Evolutionary conservation across 2,888 invertebrate species (phyloP).

Genomic region (Idaea straminata): DNA sequence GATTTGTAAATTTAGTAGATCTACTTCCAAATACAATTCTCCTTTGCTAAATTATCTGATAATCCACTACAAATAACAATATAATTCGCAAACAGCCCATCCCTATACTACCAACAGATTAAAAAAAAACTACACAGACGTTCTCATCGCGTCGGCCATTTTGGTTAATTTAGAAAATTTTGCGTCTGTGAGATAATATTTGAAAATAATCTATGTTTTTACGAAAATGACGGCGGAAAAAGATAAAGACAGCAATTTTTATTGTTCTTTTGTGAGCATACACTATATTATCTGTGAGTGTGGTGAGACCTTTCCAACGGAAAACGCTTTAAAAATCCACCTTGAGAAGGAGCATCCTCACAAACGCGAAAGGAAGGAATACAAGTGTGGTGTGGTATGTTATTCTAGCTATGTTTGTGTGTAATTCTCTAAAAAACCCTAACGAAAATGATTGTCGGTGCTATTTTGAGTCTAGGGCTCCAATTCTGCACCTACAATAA

Average conservation of each 20-base stretch:
- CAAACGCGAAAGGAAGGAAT: constrained; percentile 49
- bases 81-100: no score
- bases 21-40: no score
- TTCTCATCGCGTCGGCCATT: background rate
- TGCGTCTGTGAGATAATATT: constrained; percentile 1
- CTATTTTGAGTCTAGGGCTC: no score
- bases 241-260: constrained; percentile 9
- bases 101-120: no score
- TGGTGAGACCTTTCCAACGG: constrained; percentile 57
- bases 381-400: constrained; percentile 45
- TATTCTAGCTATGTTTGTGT: background rate
- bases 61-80: no score
- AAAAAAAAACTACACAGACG: no score
- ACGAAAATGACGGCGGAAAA: background rate
- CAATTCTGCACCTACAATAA: no score
- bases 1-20: no score
- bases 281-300: constrained; percentile 69
- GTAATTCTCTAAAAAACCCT: no score
- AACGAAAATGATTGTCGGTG: no score
- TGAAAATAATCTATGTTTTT: background rate
- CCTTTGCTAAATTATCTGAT: no score
- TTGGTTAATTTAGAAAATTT: background rate
- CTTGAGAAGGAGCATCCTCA: constrained; percentile 49
- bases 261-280: constrained; percentile 56
- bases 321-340: constrained; percentile 50